Percentiles rank a stretch among this genome's conserved stretches.
phyloP scores from a whole-genome alignment of 2,888 invertebrate genomes.

The Emmelina monodactyla region DNA sequence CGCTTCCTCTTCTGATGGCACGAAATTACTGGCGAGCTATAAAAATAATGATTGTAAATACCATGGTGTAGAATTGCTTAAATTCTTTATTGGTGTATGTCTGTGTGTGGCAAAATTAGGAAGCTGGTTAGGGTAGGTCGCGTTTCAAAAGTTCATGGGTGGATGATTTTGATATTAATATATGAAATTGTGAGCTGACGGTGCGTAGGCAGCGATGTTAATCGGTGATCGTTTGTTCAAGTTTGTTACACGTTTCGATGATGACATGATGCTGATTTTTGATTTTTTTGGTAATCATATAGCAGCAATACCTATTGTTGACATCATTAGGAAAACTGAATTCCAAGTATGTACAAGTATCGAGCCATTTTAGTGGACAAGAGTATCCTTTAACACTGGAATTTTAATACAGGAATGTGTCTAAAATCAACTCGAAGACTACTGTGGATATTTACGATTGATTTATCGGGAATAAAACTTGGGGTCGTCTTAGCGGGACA shows the following conservation, averaged over 20 bases:
- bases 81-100: background rate
- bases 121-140: background rate
- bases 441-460: conserved; percentile 50
- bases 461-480: conserved; percentile 58
- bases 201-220: conserved; percentile 48
- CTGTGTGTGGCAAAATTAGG: background rate
- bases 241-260: conserved; percentile 40
- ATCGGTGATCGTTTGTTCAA: conserved; percentile 40
- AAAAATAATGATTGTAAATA: background rate
- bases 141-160: conserved; percentile 31
- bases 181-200: conserved; percentile 51
- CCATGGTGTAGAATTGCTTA: background rate
- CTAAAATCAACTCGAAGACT: no score
- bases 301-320: background rate
- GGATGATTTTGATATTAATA: conserved; percentile 34
- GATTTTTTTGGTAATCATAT: background rate
- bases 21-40: conserved; percentile 21
- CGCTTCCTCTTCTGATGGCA: conserved; percentile 35
- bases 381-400: no score
- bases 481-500: conserved; percentile 55
- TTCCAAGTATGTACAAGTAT: no score
- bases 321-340: no score
- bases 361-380: no score
- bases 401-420: no score
- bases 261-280: conserved; percentile 16